Base-by-base conservation (phyloP, 2,888 invertebrate species). In the Tetropium fuscum region DNA sequence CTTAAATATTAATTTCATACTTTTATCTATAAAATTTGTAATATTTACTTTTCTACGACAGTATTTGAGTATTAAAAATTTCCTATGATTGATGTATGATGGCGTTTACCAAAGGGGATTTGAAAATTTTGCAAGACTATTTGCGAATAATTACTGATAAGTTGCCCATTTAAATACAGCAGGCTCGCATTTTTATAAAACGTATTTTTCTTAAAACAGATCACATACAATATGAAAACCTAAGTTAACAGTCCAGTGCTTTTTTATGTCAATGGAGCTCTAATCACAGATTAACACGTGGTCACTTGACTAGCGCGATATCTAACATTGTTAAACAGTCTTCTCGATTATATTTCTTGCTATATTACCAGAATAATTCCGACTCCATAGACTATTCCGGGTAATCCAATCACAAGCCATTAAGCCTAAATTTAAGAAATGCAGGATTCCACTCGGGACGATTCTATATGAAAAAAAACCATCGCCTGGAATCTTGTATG, bases 231-330 rank as follows among this genome's bases (percentile, higher is more conserved):
- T 65, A 69, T 70, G 75, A 68, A 73, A 73, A 72, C 71, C 66
- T 71, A 69, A 69, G 69, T 67, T 67, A 68, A 76, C 78, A 79
- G 79, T 80, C 78, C 78, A 75, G 76, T 74, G 70, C 68, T 69
- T 72, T 62, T 48, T 38, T 60, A 58, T 53, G 78, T 79, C 79
- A 80, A 80, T 76, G 80, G 77, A 79, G 78, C 79, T 80, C 78
- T 77, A 79, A 81, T 81, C 81, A 81, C 81, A 81, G 81, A 79
- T 78, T 79, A 78, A 80, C 78, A 78, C 78, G 76, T 80, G 80
- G 80, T 81, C 81, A 79, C 79, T 78, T 81, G 81, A 81, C 81
- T 81, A 81, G 81, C 80, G 76, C 79, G 78, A 79, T 79, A 81
- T 80, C 80, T 80, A 76, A 72, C 74, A 44, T 20, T 18, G 45